Evolutionary conservation across 2,888 invertebrate genomes (phyloP).

Genomic region (Coleophora deauratella): DNA sequence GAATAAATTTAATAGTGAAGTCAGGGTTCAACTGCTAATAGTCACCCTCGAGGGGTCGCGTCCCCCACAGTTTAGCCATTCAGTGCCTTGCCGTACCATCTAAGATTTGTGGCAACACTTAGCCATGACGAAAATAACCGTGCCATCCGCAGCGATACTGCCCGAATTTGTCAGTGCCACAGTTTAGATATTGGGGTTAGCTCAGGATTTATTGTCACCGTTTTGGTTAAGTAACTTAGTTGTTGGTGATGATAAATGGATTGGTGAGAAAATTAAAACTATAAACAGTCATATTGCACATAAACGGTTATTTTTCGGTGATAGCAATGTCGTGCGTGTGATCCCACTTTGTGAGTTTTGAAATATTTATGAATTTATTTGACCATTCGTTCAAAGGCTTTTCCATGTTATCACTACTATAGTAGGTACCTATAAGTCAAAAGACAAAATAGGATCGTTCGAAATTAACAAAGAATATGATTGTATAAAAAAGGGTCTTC

Average conservation of each 20-base stretch:
- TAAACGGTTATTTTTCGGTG: too few species aligned
- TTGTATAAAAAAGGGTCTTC: too few species aligned
- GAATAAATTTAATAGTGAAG: constrained; percentile 1
- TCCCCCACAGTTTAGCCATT: constrained; percentile 52
- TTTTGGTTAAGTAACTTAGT: neutral
- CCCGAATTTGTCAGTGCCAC: constrained; percentile 27
- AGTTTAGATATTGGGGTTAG: constrained; percentile 17
- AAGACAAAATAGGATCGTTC: too few species aligned
- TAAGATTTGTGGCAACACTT: constrained; percentile 61
- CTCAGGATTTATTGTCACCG: constrained; percentile 20
- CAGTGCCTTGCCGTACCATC: constrained; percentile 68
- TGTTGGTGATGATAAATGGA: neutral
- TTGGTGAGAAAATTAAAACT: neutral
- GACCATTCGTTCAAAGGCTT: too few species aligned
- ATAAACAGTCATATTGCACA: too few species aligned
- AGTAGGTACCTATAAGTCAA: too few species aligned
- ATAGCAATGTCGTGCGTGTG: too few species aligned
- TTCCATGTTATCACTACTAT: too few species aligned
- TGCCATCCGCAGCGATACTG: constrained; percentile 28
- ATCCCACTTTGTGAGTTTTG: too few species aligned
- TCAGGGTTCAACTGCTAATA: constrained; percentile 40
- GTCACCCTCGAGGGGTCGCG: constrained; percentile 40
- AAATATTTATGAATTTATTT: too few species aligned
- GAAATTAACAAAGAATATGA: too few species aligned
- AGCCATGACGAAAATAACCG: constrained; percentile 34